A percentile compares a stretch with the other conserved stretches of the same genome.
Conservation (phyloP, 2,888 invertebrate species). For the Drosophila cracens region DNA sequence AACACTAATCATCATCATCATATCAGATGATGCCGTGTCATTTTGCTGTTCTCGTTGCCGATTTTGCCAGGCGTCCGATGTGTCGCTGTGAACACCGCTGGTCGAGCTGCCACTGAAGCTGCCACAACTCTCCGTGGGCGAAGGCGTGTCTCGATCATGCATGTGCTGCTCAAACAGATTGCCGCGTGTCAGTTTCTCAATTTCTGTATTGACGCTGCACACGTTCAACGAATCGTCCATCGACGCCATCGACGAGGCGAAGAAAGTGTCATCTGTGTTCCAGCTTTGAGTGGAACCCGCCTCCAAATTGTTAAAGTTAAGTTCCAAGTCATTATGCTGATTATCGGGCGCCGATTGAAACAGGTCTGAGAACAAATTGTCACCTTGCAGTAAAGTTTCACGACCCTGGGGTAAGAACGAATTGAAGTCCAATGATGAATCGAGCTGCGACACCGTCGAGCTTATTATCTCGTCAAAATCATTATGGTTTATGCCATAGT, state of each 20-base stretch:
- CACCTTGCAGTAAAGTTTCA: slow-evolving; percentile 28
- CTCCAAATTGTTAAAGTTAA: slow-evolving; percentile 52
- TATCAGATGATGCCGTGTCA: slow-evolving; percentile 28
- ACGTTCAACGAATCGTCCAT: slow-evolving; percentile 66
- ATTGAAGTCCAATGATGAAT: slow-evolving; percentile 70
- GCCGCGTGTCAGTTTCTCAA: slow-evolving; percentile 62
- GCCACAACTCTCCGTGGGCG: slow-evolving; percentile 80
- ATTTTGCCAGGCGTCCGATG: slow-evolving; percentile 57
- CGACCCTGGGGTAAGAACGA: slow-evolving; percentile 46
- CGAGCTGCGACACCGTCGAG: slow-evolving; percentile 73
- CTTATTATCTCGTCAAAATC: slow-evolving; percentile 81
- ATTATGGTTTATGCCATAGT: slow-evolving; percentile 69
- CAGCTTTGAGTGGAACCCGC: slow-evolving; percentile 57
- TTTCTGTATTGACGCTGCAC: slow-evolving; percentile 69
- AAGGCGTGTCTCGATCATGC: slow-evolving; percentile 78
- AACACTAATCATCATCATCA: slow-evolving; percentile 2
- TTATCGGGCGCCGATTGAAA: slow-evolving; percentile 32
- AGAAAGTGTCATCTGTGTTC: slow-evolving; percentile 37
- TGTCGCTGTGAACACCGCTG: slow-evolving; percentile 79
- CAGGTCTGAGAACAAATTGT: slow-evolving; percentile 48
- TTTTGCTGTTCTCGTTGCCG: slow-evolving; percentile 30
- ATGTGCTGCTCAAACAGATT: slow-evolving; percentile 54
- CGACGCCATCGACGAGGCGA: slow-evolving; percentile 32
- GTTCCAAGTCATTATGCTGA: slow-evolving; percentile 44
- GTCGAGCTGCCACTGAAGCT: slow-evolving; percentile 77